Evolutionary conservation across 1,140 invertebrate genomes (phyloP), one percentile per base, ranked within the genome.

Genomic region (Neodiprion virginianus): DNA sequence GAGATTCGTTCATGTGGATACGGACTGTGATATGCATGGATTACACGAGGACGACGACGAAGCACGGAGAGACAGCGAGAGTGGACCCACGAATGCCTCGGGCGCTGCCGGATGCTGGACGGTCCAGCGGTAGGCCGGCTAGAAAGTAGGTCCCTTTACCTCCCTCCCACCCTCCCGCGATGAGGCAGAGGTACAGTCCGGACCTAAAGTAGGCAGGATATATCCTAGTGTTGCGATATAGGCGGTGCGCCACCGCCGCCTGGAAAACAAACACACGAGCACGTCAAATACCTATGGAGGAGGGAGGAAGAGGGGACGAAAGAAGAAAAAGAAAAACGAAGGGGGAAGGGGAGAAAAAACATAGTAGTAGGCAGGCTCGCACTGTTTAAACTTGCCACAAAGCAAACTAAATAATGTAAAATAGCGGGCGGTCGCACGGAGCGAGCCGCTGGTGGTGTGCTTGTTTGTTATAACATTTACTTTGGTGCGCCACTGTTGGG

Each of bases 361-460:
- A 40, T 40, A 40, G 28, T 40, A 79, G 78, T 82, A 82, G 81
- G 81, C 77, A 78, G 79, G 78, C 49, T 28, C 12, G 50, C 79
- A 79, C 77, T 84, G 85, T 87, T 87, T 86, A 83, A 86, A 85
- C 82, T 80, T 81, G 28, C 82, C 79, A 86, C 84, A 87, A 88
- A 88, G 84, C 83, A 86, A 87, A 84, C 85, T 83, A 87, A 87
- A 87, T 87, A 87, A 86, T 86, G 82, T 87, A 84, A 86, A 88
- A 88, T 86, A 87, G 85, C 83, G 80, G 83, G 83, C 82, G 76
- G 81, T 83, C 79, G 78, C 66, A 71, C 53, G 80, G 75, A 76
- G 79, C 74, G 68, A 23, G 73, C 71, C 67, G 72, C 69, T 40
- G 72, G 67, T 68, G 68, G 69, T 71, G 50, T 48, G 48, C 71